Conservation (phyloP, 2,113 vertebrate genomes). For the Aix galericulata region DNA sequence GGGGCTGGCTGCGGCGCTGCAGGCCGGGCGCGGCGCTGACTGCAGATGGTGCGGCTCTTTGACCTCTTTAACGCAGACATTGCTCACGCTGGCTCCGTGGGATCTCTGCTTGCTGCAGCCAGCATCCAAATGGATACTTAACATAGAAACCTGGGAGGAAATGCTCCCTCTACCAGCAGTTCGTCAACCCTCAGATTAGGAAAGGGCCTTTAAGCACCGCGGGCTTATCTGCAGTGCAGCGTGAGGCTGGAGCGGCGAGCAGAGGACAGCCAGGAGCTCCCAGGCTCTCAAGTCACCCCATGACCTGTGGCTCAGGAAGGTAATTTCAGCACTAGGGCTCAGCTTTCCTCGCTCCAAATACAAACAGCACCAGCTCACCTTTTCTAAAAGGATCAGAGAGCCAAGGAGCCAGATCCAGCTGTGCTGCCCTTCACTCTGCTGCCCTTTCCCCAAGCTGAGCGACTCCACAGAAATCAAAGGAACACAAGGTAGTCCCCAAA, state of each 20-base stretch:
- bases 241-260: neutral
- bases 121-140: constrained; percentile 33
- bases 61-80: constrained; percentile 51
- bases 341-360: neutral
- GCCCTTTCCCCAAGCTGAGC: neutral
- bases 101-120: neutral
- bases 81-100: neutral
- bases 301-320: neutral
- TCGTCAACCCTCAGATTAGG: constrained; percentile 5
- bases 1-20: neutral
- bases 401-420: neutral
- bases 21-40: neutral
- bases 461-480: neutral
- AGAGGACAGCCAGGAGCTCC: neutral
- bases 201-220: neutral
- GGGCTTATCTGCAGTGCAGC: constrained; percentile 47
- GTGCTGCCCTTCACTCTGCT: neutral
- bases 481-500: neutral
- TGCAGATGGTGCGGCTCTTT: constrained; percentile 51
- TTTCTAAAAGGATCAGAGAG: neutral
- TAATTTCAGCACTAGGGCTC: neutral
- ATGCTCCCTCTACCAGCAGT: constrained; percentile 28
- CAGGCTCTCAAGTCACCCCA: neutral
- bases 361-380: neutral
- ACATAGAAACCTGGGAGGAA: constrained; percentile 12